phyloP scores from a whole-genome alignment of 2,888 invertebrate genomes.

The Drosophila eohydei region DNA sequence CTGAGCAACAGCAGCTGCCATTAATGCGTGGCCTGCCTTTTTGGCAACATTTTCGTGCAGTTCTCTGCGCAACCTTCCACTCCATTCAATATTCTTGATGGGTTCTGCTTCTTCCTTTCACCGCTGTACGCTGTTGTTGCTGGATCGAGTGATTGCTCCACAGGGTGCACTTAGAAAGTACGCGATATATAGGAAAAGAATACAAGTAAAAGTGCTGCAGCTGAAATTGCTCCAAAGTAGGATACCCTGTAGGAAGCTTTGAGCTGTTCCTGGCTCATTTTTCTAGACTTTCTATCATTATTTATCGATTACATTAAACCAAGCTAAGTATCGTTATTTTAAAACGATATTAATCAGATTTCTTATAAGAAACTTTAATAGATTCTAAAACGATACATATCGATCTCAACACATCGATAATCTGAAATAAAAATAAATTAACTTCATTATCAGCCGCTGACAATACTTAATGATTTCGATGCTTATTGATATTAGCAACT shows the following conservation, averaged over 20 bases:
- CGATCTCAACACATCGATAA: too few relatives aligned
- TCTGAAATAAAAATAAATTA: too few relatives aligned
- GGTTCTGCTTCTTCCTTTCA: slow-evolving; percentile 20
- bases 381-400: too few relatives aligned
- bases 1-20: slow-evolving; percentile 70
- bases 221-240: background rate
- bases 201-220: slow-evolving; percentile 7
- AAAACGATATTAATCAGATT: too few relatives aligned
- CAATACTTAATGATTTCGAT: background rate
- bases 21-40: slow-evolving; percentile 67
- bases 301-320: too few relatives aligned
- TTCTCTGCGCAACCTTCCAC: slow-evolving; percentile 6
- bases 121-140: slow-evolving; percentile 31
- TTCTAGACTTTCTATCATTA: too few relatives aligned
- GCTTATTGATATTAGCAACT: background rate
- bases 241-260: background rate
- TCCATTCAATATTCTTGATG: slow-evolving; percentile 63
- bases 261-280: background rate
- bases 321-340: too few relatives aligned
- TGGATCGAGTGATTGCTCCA: slow-evolving; percentile 76
- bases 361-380: too few relatives aligned
- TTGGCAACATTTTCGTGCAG: slow-evolving; percentile 5
- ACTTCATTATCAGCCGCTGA: too few relatives aligned
- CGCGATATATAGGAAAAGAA: slow-evolving; percentile 34
- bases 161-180: slow-evolving; percentile 74